These are phyloP conservation scores for Zootermopsis nevadensis DNA, from an alignment of 2,888 invertebrate genomes.

Conservation along the genomic window DNA sequence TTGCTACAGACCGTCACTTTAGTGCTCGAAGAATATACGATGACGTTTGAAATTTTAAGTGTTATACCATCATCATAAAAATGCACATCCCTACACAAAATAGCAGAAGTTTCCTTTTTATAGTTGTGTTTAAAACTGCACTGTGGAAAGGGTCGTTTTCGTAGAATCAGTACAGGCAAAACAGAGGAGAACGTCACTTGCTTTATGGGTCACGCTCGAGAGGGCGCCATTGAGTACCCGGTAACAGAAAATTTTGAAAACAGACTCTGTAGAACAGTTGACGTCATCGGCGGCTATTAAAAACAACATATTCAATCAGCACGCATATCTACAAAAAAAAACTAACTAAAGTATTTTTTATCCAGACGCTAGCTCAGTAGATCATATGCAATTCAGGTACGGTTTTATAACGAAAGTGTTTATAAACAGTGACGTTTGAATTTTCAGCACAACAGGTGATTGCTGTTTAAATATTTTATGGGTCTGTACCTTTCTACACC, in stretches of 20 bases:
- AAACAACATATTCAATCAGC: too few relatives aligned
- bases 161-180: not conserved
- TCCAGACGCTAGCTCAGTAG: too few relatives aligned
- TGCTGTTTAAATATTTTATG: too few relatives aligned
- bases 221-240: not conserved
- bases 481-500: too few relatives aligned
- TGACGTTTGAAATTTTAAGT: not conserved
- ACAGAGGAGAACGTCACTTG: not conserved
- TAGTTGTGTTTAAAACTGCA: constrained; percentile 14
- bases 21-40: not conserved
- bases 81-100: constrained; percentile 20
- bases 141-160: not conserved
- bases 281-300: too few relatives aligned
- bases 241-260: not conserved
- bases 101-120: not conserved
- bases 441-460: too few relatives aligned
- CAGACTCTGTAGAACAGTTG: too few relatives aligned
- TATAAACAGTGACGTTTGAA: too few relatives aligned
- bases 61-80: constrained; percentile 6
- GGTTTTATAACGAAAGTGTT: too few relatives aligned
- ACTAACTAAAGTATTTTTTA: too few relatives aligned
- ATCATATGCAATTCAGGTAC: too few relatives aligned
- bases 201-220: not conserved
- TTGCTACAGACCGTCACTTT: not conserved
- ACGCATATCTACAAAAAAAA: too few relatives aligned